These are phyloP conservation scores for Dryocosmus kuriphilus DNA, from an alignment of 2,888 invertebrate genomes.

Conservation along the genomic window DNA sequence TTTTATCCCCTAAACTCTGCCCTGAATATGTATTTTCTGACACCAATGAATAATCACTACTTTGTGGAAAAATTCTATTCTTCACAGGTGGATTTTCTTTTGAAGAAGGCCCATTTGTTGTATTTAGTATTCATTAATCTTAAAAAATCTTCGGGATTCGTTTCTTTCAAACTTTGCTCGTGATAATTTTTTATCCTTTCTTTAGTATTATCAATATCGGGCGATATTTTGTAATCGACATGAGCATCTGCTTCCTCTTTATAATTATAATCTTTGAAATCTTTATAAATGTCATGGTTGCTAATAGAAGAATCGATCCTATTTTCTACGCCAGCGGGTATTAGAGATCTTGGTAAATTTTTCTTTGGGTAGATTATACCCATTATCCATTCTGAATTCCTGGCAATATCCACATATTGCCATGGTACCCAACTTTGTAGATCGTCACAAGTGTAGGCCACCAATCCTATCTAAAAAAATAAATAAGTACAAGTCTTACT, in stretches of 20 bases:
- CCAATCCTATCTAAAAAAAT: constrained; percentile 57
- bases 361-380: neutral
- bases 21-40: neutral
- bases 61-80: neutral
- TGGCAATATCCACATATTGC: constrained; percentile 62
- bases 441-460: constrained; percentile 66
- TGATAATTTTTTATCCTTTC: neutral
- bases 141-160: neutral
- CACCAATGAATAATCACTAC: neutral
- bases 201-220: neutral
- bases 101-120: neutral
- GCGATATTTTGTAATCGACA: neutral
- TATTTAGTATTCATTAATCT: neutral
- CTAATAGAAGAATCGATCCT: neutral
- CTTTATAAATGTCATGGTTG: neutral
- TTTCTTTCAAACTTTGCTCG: neutral
- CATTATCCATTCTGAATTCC: constrained; percentile 62
- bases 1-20: neutral
- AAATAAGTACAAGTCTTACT: too few relatives aligned
- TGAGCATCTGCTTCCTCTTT: neutral
- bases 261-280: neutral
- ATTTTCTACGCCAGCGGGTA: neutral
- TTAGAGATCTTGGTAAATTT: neutral
- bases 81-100: neutral
- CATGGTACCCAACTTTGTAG: constrained; percentile 62